These are phyloP conservation scores for Cygnus buccinator DNA, from an alignment of 2,113 vertebrate genomes.

Conservation along the genomic window DNA sequence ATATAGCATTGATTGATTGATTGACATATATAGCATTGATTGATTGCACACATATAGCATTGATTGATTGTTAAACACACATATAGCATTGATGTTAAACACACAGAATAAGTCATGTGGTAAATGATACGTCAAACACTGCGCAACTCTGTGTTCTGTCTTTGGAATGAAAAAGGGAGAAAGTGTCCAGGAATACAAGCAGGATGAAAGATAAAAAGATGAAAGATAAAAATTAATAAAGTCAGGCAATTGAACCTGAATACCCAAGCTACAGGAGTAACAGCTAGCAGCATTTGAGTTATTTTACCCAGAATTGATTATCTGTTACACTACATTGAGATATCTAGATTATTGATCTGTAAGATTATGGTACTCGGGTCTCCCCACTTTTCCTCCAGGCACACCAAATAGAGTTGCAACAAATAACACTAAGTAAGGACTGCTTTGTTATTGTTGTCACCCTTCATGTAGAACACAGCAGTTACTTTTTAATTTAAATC, in stretches of 20 bases:
- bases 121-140: neutral
- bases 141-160: neutral
- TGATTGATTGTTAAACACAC: too few relatives aligned
- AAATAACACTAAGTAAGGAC: slow-evolving; percentile 76
- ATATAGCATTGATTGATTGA: too few relatives aligned
- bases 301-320: slow-evolving; percentile 75
- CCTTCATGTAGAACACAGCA: slow-evolving; percentile 77
- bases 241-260: slow-evolving; percentile 60
- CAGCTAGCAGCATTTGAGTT: slow-evolving; percentile 63
- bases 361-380: slow-evolving; percentile 69
- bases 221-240: slow-evolving; percentile 77
- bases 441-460: slow-evolving; percentile 78
- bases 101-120: neutral
- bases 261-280: slow-evolving; percentile 59
- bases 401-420: slow-evolving; percentile 43
- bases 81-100: neutral
- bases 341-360: slow-evolving; percentile 78
- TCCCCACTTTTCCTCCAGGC: slow-evolving; percentile 35
- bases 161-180: neutral
- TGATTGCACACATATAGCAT: too few relatives aligned
- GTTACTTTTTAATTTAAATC: slow-evolving; percentile 85
- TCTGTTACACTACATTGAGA: slow-evolving; percentile 74
- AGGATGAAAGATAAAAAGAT: slow-evolving; percentile 74
- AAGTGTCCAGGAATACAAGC: slow-evolving; percentile 11
- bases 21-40: too few relatives aligned